Conservation (phyloP, 2,113 vertebrate species). For the Syrrhaptes paradoxus region DNA sequence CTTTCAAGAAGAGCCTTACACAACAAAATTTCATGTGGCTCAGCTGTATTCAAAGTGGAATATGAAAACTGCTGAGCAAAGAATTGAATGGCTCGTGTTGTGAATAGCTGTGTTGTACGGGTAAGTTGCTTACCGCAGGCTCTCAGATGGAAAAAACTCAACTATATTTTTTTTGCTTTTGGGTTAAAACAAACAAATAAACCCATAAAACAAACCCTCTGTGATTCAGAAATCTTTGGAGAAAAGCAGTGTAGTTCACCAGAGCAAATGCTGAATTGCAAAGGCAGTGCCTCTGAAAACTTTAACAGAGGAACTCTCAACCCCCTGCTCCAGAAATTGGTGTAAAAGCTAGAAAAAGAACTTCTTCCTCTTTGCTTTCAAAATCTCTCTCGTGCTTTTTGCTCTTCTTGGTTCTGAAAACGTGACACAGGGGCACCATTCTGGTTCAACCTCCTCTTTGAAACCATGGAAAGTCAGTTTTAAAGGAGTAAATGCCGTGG, state of each 20-base stretch:
- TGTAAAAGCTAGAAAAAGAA: not conserved
- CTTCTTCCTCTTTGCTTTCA: not conserved
- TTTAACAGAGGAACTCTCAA: not conserved
- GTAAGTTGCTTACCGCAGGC: not conserved
- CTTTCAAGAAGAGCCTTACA: slow-evolving; percentile 37
- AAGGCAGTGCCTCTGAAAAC: not conserved
- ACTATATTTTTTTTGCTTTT: not conserved
- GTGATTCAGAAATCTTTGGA: not conserved
- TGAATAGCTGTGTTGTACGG: not conserved
- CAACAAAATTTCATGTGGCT: slow-evolving; percentile 46
- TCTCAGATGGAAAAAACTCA: slow-evolving; percentile 18
- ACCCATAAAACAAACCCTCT: not conserved
- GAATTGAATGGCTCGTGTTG: not conserved
- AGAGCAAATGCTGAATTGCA: not conserved
- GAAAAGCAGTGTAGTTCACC: not conserved
- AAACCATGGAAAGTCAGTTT: not conserved
- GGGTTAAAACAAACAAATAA: slow-evolving; percentile 36
- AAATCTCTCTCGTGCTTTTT: not conserved
- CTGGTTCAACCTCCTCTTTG: not conserved
- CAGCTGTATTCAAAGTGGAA: slow-evolving; percentile 31
- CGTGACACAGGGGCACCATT: not conserved
- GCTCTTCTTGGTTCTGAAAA: not conserved
- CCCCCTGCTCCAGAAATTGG: not conserved
- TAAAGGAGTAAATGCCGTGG: not conserved
- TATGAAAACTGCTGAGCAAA: slow-evolving; percentile 42